phyloP scores from a whole-genome alignment of 2,113 vertebrate species.

The Calidris pygmaea region DNA sequence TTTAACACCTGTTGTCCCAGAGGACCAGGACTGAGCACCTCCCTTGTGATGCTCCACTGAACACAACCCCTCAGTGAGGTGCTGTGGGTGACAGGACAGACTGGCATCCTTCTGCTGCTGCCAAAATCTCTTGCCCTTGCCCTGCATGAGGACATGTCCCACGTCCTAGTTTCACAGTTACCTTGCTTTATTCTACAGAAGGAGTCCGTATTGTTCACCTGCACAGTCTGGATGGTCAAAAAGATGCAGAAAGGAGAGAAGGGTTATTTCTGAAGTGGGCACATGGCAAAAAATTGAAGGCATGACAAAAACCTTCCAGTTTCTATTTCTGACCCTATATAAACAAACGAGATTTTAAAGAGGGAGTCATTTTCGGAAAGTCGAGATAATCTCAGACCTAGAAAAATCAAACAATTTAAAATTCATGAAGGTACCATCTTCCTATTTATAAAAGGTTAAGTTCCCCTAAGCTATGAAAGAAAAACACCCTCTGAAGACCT shows the following conservation, averaged over 20 bases:
- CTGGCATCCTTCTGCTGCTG: background rate
- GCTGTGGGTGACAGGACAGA: background rate
- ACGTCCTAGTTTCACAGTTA: background rate
- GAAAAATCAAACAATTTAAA: constrained; percentile 77
- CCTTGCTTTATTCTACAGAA: background rate
- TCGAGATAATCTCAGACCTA: constrained; percentile 19
- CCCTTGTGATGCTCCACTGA: background rate
- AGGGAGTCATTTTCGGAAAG: background rate
- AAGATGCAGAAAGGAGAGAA: background rate
- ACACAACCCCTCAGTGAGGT: background rate
- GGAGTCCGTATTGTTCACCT: background rate
- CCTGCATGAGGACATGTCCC: background rate
- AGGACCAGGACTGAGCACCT: background rate
- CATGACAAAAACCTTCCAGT: background rate
- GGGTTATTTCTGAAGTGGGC: background rate
- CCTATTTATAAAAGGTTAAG: constrained; percentile 82
- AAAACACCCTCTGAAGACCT: constrained; percentile 77
- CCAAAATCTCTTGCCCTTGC: background rate
- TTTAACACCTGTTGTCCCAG: background rate
- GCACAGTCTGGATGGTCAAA: background rate
- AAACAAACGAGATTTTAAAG: background rate
- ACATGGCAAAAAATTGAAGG: background rate
- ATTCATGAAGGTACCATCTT: constrained; percentile 77
- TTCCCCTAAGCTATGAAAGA: constrained; percentile 80
- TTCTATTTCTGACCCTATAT: background rate